Conservation (phyloP, 2,113 vertebrate species). For the Rhinoderma darwinii region DNA sequence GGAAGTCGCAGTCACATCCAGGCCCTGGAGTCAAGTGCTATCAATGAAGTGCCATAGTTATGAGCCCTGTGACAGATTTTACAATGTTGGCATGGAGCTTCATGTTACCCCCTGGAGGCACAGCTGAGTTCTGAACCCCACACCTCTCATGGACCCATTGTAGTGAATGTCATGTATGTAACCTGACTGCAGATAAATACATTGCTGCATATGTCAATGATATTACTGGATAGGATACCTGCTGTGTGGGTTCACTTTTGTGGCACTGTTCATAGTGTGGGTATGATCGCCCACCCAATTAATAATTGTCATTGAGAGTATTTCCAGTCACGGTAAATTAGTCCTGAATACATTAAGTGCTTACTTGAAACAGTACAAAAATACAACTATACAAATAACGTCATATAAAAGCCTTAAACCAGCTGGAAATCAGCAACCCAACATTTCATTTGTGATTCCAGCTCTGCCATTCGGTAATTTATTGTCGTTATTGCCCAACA, state of each 20-base stretch:
- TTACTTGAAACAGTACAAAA: not conserved
- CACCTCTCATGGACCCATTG: no score
- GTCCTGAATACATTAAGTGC: not conserved
- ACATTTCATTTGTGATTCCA: not conserved
- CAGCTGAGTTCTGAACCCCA: no score
- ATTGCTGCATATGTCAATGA: no score
- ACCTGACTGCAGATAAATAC: no score
- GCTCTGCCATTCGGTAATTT: not conserved
- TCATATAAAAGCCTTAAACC: not conserved
- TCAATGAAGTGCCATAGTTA: no score
- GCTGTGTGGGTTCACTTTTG: not conserved
- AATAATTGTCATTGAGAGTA: conserved; percentile 2
- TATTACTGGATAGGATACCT: not conserved
- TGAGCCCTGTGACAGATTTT: no score
- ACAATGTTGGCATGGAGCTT: no score
- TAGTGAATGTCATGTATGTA: no score
- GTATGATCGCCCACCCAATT: not conserved
- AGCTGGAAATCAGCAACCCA: not conserved
- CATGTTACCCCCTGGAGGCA: no score
- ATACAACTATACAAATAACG: not conserved
- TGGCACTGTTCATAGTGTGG: not conserved
- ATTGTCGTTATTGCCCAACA: not conserved
- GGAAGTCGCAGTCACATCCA: no score
- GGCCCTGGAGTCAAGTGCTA: no score
- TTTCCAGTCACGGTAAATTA: not conserved